Evolutionary conservation across 2,797 vertebrate genomes (phyloP).

Genomic region (Hephaestus fuliginosus): DNA sequence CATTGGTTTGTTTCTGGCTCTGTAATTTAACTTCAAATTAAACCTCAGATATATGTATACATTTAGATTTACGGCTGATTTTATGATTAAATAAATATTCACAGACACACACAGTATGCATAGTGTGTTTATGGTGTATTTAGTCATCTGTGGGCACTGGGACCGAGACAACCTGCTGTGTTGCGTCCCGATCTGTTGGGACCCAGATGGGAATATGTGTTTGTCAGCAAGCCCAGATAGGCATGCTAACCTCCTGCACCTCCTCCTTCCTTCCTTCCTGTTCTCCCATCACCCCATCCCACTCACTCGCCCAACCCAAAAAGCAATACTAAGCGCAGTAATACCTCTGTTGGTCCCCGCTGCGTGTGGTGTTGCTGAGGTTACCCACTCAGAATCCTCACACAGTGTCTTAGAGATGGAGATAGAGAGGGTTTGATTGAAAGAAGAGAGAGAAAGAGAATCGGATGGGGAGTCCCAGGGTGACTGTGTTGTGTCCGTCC

Average conservation of each 20-base stretch:
- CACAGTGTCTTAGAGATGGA: constrained; percentile 54
- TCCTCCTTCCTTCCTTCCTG: constrained; percentile 47
- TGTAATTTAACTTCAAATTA: background rate
- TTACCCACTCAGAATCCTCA: constrained; percentile 87
- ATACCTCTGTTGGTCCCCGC: constrained; percentile 78
- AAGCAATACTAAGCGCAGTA: constrained; percentile 78
- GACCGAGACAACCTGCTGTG: constrained; percentile 50
- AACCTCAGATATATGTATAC: constrained; percentile 2
- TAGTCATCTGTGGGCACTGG: constrained; percentile 53
- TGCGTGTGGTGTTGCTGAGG: constrained; percentile 85
- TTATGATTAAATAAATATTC: constrained; percentile 35
- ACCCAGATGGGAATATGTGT: constrained; percentile 72
- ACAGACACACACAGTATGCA: constrained; percentile 28
- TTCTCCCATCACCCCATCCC: constrained; percentile 52
- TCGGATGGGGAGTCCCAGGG: constrained; percentile 71
- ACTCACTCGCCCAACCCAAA: constrained; percentile 60
- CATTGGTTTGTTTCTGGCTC: background rate
- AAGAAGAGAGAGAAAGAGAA: constrained; percentile 48
- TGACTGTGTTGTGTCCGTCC: constrained; percentile 92
- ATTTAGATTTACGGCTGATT: background rate
- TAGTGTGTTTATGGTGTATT: constrained; percentile 34
- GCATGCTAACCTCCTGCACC: constrained; percentile 64
- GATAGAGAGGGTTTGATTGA: constrained; percentile 54
- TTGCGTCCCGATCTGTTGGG: constrained; percentile 65
- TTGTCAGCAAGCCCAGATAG: constrained; percentile 70